Base-by-base conservation (phyloP, 2,888 invertebrate species). In the Erebia epiphron region DNA sequence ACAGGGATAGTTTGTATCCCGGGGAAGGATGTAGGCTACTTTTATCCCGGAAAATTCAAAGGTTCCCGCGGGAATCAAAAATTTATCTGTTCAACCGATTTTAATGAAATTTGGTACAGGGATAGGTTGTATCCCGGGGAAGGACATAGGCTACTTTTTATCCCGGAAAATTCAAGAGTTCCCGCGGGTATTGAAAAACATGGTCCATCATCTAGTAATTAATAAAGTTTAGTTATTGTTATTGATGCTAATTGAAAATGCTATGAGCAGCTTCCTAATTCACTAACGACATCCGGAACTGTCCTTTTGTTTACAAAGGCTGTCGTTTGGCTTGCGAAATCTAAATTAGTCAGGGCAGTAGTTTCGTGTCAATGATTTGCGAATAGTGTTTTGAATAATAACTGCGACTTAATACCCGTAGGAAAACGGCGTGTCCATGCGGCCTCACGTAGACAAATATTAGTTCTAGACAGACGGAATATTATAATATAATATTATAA, bases 171-270 rank as follows among this genome's bases (percentile, higher is more conserved):
- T n/a, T n/a, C n/a, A n/a, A n/a, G n/a, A n/a, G n/a, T n/a, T n/a
- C n/a, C n/a, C n/a, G n/a, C n/a, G n/a, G n/a, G n/a, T n/a, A n/a
- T n/a, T n/a, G n/a, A n/a, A n/a, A n/a, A n/a, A n/a, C n/a, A n/a
- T n/a, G n/a, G n/a, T n/a, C n/a, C n/a, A n/a, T n/a, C n/a, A n/a
- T n/a, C 43, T 49, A 11, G 11, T 49, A 14, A 14, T 14, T 49
- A 49, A 14, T n/a, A n/a, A 46, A 74, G 72, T 82, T 79, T 80
- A 80, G 78, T 84, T 79, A 78, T 75, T 77, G 75, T 77, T 79
- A 77, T 83, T 83, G 83, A 82, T 83, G 69, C 80, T 85, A 83
- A 82, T 26, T 26, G 74, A 75, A 78, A 82, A 86, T 86, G 81
- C 82, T 76, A 78, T 74, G 75, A 73, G 76, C 79, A 80, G 80